Base-by-base conservation (phyloP, 2,888 invertebrate species). In the Phragmatobia fuliginosa region DNA sequence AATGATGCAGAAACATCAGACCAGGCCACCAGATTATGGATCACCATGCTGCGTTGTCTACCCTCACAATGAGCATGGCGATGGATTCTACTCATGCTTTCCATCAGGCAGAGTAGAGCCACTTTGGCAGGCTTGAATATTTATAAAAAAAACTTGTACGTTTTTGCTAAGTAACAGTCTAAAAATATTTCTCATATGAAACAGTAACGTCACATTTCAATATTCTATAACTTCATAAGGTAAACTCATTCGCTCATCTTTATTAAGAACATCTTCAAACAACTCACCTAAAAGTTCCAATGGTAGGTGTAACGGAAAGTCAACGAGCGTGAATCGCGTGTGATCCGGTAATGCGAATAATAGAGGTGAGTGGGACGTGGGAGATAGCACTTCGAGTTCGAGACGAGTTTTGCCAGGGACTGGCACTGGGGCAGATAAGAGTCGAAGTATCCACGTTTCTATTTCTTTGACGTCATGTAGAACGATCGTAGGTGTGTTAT, bases 291-390 rank as follows among this genome's bases (percentile, higher is more conserved):
- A 96, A 72, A 99, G 95, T 91, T 99, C 99, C 85, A 99, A 94
- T 32, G 99, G 99, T 86, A 99, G 95, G 95, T 99, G 99, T 71
- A 99, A 95, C 1, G 99, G 99, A 91, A 99, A 99, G 94, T 99
- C 99, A 41, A 99, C 98, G 81, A 99, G 95, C 58, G 98, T 97
- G 93, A 99, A 99, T 80, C 99, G 96, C 31, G 99, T 99, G 89
- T 99, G 99, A 93, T 99, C 99, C 21, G 99, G 99, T 81, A 99
- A 94, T 61, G 99, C 99, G 93, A 99, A 99, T 75, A 98, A 96
- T 70, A 99, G 94, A 16, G 97, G 97, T 72, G 98, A 97, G 85
- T 98, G 98, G 67, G 98, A 96, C 71, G 97, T 97, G 18, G 97
- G 97, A 58, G 99, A 98, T 83, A 99, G 94, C 76, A 99, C 97